Conservation (phyloP, 2,113 vertebrate genomes). For the Serilophus lunatus region DNA sequence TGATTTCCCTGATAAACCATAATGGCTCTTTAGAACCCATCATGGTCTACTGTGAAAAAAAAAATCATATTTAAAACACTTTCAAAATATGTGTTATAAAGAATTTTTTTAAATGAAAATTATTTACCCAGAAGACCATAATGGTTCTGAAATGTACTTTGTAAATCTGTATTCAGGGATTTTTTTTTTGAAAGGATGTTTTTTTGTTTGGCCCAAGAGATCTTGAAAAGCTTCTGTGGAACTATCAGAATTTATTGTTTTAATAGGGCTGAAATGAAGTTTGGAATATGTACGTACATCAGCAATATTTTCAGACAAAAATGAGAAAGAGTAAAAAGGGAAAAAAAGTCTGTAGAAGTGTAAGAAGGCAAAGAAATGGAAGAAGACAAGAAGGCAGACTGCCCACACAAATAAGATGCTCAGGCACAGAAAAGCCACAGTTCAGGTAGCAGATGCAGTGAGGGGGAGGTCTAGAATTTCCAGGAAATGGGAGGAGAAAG, state of each 20-base stretch:
- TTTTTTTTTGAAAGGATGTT: not conserved
- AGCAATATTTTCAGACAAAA: slow-evolving; percentile 3
- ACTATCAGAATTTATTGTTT: slow-evolving; percentile 68
- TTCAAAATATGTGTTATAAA: slow-evolving; percentile 59
- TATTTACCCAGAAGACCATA: slow-evolving; percentile 74
- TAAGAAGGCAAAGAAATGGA: not conserved
- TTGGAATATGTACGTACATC: not conserved
- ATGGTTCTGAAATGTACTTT: slow-evolving; percentile 68
- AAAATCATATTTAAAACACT: slow-evolving; percentile 65
- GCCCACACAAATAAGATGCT: not conserved
- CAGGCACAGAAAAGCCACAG: not conserved
- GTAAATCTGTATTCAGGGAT: slow-evolving; percentile 55
- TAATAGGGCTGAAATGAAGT: slow-evolving; percentile 56
- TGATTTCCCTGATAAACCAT: slow-evolving; percentile 59
- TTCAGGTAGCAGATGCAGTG: not conserved
- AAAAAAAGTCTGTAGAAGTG: not conserved
- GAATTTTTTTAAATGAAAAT: slow-evolving; percentile 60
- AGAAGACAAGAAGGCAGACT: not conserved
- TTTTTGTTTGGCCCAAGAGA: slow-evolving; percentile 51
- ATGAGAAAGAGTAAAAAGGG: not conserved
- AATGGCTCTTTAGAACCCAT: slow-evolving; percentile 65
- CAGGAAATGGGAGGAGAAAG: not conserved
- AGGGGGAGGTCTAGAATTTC: not conserved
- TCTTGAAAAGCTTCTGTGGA: slow-evolving; percentile 60
- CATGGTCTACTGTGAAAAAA: slow-evolving; percentile 57